A percentile compares a stretch with the other conserved stretches of the same genome.
phyloP scores from a whole-genome alignment of 2,888 invertebrate species.

The Elgonia sp. region DNA sequence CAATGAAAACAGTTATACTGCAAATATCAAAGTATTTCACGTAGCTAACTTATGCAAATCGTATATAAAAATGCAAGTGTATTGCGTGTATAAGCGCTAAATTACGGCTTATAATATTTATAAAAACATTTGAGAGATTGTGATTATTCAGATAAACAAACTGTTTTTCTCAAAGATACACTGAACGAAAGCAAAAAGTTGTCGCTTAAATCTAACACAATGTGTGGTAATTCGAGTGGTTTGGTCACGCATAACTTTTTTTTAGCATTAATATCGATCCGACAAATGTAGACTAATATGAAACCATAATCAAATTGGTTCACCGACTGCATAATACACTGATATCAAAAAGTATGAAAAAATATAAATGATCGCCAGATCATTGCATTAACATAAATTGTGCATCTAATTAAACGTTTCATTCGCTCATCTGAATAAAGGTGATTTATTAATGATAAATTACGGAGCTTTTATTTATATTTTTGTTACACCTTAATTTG shows the following conservation, averaged over 20 bases:
- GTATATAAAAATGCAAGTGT: conserved; percentile 30
- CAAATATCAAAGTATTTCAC: conserved; percentile 31
- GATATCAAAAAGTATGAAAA: conserved; percentile 12
- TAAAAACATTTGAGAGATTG: background rate
- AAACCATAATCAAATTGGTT: conserved; percentile 48
- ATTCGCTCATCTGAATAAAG: background rate
- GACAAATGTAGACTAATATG: conserved; percentile 58
- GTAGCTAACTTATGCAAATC: conserved; percentile 45
- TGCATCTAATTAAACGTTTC: background rate
- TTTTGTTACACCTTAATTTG: no score
- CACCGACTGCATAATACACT: conserved; percentile 42
- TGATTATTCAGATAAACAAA: background rate
- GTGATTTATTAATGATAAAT: no score
- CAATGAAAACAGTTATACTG: conserved; percentile 42
- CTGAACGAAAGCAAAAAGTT: conserved; percentile 41
- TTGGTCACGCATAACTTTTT: conserved; percentile 54
- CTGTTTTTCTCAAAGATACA: conserved; percentile 31
- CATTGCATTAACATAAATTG: conserved; percentile 34
- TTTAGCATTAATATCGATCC: conserved; percentile 36
- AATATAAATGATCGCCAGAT: background rate
- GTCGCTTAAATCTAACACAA: conserved; percentile 57
- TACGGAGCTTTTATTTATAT: no score
- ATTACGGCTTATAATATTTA: background rate
- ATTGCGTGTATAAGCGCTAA: conserved; percentile 41
- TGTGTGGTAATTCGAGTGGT: conserved; percentile 56